Base-by-base conservation (phyloP, 2,888 invertebrate species). In the Drosophila nigritarsus region DNA sequence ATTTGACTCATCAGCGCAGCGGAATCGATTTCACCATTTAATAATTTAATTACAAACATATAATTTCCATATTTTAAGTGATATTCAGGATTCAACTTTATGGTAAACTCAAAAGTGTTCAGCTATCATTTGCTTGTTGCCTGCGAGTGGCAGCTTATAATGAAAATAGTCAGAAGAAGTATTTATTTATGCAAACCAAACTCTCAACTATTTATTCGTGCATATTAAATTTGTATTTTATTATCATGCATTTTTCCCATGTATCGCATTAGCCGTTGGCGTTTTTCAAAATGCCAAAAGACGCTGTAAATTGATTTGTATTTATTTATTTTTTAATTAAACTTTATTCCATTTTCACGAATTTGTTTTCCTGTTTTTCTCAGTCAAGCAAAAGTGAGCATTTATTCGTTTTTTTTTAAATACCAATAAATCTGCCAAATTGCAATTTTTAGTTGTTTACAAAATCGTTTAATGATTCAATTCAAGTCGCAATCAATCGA, bases 401-500 rank as follows among this genome's bases (percentile, higher is more conserved):
- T 20, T 42, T 11, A 2, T 45, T 45, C 1, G 1, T 13, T 15
- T 45, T 38, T 38, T 40, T 24, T 20, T 2, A 24, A 45, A 20
- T 45, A 4, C 45, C 24, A 24, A 45, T 24, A 24, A 45, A n/a
- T n/a, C n/a, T n/a, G n/a, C n/a, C n/a, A n/a, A n/a, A n/a, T n/a
- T n/a, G n/a, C n/a, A n/a, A n/a, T n/a, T n/a, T n/a, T 20, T 45
- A 11, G 32, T 38, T 38, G 8, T 15, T 13, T 2, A 2, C 20
- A 20, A 5, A 42, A 11, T 42, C 11, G 20, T 20, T 62, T 29
- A 36, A 34, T 51, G 38, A 45, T 20, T 29, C 45, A 63, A 63
- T 24, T 15, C 58, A 40, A 50, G 27, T 29, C 15, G 42, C 66
- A 66, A 20, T 32, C 49, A 54, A 32, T 36, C 30, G 13, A 6